Conservation (phyloP, 1,140 invertebrate species). For the Leptinotarsa lineolata region DNA sequence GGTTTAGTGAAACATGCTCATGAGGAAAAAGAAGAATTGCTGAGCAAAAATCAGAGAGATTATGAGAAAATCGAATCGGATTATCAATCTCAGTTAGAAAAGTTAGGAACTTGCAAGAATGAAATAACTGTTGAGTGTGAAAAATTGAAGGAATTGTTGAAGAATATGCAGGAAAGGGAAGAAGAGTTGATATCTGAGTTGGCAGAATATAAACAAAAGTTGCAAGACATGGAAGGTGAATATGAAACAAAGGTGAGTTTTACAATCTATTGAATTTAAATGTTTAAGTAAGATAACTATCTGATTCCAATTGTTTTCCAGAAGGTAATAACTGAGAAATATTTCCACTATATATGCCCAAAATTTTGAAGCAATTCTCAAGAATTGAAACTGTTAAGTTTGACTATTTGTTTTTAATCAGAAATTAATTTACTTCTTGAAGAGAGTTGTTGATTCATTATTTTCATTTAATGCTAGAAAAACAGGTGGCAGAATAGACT, state of each 20-base stretch:
- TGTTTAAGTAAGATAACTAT: too few species aligned
- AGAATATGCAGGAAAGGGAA: constrained; percentile 57
- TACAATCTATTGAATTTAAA: not conserved
- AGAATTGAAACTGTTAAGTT: too few species aligned
- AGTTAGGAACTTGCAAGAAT: constrained; percentile 60
- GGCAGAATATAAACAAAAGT: constrained; percentile 58
- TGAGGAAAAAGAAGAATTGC: constrained; percentile 59
- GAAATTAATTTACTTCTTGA: too few species aligned
- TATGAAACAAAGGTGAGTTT: not conserved
- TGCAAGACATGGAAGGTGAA: constrained; percentile 47
- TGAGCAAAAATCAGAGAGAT: constrained; percentile 60
- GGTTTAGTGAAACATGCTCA: constrained; percentile 59
- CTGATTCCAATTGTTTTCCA: too few species aligned
- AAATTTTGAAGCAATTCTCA: too few species aligned
- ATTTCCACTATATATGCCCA: too few species aligned
- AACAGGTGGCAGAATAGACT: too few species aligned
- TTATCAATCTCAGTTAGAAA: constrained; percentile 65
- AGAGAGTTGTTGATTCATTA: too few species aligned
- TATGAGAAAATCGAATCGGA: constrained; percentile 66
- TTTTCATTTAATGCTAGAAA: too few species aligned
- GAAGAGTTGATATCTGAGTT: constrained; percentile 60
- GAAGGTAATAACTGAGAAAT: too few species aligned
- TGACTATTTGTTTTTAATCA: too few species aligned
- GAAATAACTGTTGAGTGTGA: constrained; percentile 55
- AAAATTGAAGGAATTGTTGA: constrained; percentile 60